Base-by-base conservation (phyloP, 1,140 invertebrate genomes). In the Temnothorax curvispinosus region DNA sequence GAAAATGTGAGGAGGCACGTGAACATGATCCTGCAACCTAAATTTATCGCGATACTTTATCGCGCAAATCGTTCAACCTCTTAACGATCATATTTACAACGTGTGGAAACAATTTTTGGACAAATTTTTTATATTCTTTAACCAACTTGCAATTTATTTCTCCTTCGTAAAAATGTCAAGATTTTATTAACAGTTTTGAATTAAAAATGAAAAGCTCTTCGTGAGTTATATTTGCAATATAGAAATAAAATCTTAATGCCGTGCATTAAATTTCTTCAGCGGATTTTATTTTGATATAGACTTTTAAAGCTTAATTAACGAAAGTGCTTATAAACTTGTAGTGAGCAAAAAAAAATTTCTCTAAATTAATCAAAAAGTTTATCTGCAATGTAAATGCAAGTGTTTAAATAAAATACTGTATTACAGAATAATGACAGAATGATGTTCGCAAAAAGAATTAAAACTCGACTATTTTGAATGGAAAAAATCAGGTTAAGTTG, bases 31-130 rank as follows among this genome's bases (percentile, higher is more conserved):
- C 21, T 38, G 15, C 64, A 35, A 44, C 38, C 13, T 54, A 56
- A 78, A 65, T 78, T 78, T 65, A 78, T 32, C 41, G 27, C 7
- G 9, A 13, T 32, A 62, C 1, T n/a, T 50, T 50, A 50, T 54
- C 52, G 5, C 18, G 32, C 58, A 50, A 38, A 58, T 41, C 35
- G n/a, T 9, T 38, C 44, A 72, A 47, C 11, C 3, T 47, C 11
- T 35, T 71, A 35, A 35, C 15, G 8, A 18, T 38, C 32, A 21
- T 9, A 2, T 3, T n/a, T 74, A 18, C 8, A 35, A 32, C 1
- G n/a, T 32, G 1, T 9, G 15, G n/a, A 41, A 65, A 41, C 38
- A 41, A 18, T 32, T 2, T 15, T 32, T 32, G 3, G 11, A 32
- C 11, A 32, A 56, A 64, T 32, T 13, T 60, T 32, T 3, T 5